phyloP scores from a whole-genome alignment of 2,113 vertebrate species.

The Alosa alosa region DNA sequence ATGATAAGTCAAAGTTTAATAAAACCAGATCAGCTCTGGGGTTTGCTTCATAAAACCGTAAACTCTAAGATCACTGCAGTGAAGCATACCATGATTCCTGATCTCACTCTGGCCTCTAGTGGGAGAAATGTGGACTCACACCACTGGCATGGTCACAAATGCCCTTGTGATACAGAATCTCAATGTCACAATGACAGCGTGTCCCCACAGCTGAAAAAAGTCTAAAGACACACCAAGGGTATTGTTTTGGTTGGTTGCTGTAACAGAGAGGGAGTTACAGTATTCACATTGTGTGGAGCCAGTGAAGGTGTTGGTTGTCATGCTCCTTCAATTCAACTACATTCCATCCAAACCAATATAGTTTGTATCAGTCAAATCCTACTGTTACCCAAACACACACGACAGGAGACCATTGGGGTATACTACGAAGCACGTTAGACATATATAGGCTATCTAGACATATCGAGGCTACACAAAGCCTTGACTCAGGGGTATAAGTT shows the following conservation, averaged over 20 bases:
- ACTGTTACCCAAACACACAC: too few relatives aligned
- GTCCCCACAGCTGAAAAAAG: neutral
- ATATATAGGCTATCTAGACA: too few relatives aligned
- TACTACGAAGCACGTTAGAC: too few relatives aligned
- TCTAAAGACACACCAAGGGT: neutral
- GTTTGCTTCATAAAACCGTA: neutral
- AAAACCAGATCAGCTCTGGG: neutral
- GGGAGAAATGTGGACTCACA: constrained; percentile 14
- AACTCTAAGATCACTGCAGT: neutral
- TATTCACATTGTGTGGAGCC: too few relatives aligned
- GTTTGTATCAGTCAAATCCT: neutral
- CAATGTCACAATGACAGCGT: neutral
- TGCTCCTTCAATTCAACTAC: too few relatives aligned
- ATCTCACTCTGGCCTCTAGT: constrained; percentile 45
- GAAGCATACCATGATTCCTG: neutral
- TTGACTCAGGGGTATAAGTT: too few relatives aligned
- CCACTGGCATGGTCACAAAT: neutral
- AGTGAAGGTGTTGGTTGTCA: neutral
- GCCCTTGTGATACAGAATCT: neutral
- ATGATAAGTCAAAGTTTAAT: neutral
- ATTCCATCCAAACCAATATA: neutral
- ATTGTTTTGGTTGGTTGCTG: too few relatives aligned
- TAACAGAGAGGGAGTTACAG: too few relatives aligned
- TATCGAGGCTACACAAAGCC: neutral
- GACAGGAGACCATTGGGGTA: too few relatives aligned